Evolutionary conservation across 2,888 invertebrate species (phyloP).

Genomic region (Agelastica alni): DNA sequence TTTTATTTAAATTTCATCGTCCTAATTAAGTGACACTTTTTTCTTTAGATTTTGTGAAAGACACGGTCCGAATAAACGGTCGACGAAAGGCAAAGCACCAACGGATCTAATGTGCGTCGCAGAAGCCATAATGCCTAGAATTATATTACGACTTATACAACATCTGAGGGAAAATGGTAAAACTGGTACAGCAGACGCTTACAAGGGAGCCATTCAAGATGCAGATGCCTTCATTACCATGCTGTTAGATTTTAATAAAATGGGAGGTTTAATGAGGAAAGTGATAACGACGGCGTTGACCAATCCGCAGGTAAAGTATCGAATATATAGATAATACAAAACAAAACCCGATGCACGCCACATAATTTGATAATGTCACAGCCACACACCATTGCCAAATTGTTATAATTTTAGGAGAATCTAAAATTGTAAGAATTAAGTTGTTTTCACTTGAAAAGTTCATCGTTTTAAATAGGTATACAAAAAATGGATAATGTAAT

Average conservation of each 20-base stretch:
- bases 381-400: too few species aligned
- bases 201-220: slow-evolving; percentile 74
- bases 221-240: slow-evolving; percentile 88
- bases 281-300: slow-evolving; percentile 92
- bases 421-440: too few species aligned
- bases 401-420: too few species aligned
- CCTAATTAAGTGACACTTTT: background rate
- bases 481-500: too few species aligned
- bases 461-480: too few species aligned
- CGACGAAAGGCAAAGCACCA: slow-evolving; percentile 68
- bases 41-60: slow-evolving; percentile 86
- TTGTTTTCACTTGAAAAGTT: too few species aligned
- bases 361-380: too few species aligned
- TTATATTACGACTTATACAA: slow-evolving; percentile 86
- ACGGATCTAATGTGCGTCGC: slow-evolving; percentile 90
- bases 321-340: too few species aligned
- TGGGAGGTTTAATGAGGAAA: slow-evolving; percentile 94
- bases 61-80: slow-evolving; percentile 89
- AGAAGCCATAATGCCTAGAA: slow-evolving; percentile 91
- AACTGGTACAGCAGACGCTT: slow-evolving; percentile 60
- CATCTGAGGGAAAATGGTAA: slow-evolving; percentile 83
- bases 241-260: slow-evolving; percentile 91
- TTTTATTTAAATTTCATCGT: too few species aligned
- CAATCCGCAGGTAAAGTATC: slow-evolving; percentile 75
- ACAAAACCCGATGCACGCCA: too few species aligned